Evolutionary conservation across 2,113 vertebrate genomes (phyloP).

Genomic region (Fregetta grallaria): DNA sequence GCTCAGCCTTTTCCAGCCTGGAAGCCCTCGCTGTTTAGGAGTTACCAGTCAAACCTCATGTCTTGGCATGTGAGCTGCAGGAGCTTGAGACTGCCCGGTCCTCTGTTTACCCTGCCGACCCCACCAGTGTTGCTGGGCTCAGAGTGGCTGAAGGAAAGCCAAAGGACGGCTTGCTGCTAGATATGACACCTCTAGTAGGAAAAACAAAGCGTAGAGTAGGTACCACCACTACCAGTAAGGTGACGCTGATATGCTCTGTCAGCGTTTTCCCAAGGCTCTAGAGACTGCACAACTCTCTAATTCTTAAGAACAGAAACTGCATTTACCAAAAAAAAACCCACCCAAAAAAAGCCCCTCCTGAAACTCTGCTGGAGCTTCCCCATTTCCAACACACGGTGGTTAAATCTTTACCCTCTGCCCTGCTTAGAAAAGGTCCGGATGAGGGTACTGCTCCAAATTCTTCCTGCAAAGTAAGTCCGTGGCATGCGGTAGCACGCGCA

Average conservation of each 20-base stretch:
- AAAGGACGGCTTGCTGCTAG: neutral
- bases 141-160: neutral
- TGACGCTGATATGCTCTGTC: neutral
- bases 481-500: accelerated
- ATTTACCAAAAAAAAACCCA: neutral
- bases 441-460: neutral
- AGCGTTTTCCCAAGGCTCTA: neutral
- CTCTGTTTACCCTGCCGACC: neutral
- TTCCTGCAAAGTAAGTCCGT: neutral
- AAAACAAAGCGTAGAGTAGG: neutral
- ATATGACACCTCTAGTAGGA: neutral
- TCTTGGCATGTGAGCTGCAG: neutral
- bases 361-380: neutral
- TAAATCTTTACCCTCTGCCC: neutral
- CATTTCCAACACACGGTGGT: neutral
- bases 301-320: neutral
- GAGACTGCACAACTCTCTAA: neutral
- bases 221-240: neutral
- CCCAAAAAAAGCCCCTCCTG: neutral
- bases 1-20: neutral
- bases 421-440: neutral
- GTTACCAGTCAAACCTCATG: neutral
- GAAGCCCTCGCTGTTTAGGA: neutral
- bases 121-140: neutral
- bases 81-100: neutral